Percentiles rank a stretch among this genome's conserved stretches.
phyloP scores from a whole-genome alignment of 2,797 vertebrate species.

The Schizothorax lantsangensis region DNA sequence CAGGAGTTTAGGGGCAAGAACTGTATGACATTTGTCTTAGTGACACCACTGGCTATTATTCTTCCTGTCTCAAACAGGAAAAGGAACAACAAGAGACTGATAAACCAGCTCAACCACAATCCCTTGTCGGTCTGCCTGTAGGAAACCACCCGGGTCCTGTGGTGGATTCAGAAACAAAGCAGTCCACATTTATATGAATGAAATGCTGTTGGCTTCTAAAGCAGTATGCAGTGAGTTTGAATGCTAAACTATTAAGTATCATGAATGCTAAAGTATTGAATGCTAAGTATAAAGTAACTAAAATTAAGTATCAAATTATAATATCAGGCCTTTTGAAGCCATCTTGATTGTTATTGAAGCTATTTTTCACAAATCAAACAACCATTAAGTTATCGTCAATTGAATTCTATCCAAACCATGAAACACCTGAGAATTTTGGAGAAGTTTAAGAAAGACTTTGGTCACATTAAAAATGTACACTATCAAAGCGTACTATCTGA shows the following conservation, averaged over 20 bases:
- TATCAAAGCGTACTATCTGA: neutral
- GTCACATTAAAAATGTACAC: neutral
- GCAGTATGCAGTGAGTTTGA: neutral
- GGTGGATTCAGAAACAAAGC: conserved; percentile 20
- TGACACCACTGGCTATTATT: conserved; percentile 34
- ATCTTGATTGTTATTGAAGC: neutral
- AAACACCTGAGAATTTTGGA: neutral
- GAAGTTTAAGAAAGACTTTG: neutral
- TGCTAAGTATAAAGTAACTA: too few species aligned
- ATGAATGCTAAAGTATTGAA: too few species aligned
- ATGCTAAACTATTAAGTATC: neutral
- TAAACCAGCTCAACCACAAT: conserved; percentile 19
- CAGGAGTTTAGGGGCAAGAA: neutral
- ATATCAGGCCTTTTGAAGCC: neutral
- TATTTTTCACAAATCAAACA: neutral
- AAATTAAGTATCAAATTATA: neutral
- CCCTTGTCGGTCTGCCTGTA: conserved; percentile 10
- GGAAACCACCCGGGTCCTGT: conserved; percentile 9
- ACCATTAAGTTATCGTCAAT: neutral
- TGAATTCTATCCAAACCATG: neutral
- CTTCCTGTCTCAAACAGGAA: conserved; percentile 30
- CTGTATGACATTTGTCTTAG: conserved; percentile 12
- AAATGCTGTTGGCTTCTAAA: conserved; percentile 5
- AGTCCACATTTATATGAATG: neutral
- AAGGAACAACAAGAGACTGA: conserved; percentile 26